phyloP scores from a whole-genome alignment of 1,140 invertebrate genomes.

The Bombus sylvicola region DNA sequence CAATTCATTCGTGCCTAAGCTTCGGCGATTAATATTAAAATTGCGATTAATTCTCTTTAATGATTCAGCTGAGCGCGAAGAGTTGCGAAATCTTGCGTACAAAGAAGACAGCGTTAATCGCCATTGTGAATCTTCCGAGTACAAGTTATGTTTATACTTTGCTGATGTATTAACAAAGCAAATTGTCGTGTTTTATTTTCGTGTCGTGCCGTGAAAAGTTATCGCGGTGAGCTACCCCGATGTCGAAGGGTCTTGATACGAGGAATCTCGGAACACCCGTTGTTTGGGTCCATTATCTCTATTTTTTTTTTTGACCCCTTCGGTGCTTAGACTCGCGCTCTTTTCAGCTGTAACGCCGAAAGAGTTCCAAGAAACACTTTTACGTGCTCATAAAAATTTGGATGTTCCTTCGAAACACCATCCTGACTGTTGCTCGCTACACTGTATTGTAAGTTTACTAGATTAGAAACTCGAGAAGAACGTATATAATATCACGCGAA shows the following conservation, averaged over 20 bases:
- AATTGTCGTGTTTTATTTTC: background rate
- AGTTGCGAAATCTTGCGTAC: background rate
- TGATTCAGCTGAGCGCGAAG: background rate
- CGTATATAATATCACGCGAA: too few species aligned
- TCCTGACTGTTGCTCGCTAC: background rate
- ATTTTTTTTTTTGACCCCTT: background rate
- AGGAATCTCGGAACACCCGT: background rate
- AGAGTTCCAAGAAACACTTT: constrained; percentile 9
- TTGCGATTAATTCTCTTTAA: background rate
- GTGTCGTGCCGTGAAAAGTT: background rate
- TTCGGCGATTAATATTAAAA: background rate
- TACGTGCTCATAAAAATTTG: background rate
- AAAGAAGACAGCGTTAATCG: constrained; percentile 4
- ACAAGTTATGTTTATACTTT: too few species aligned
- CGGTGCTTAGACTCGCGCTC: background rate
- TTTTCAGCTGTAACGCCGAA: background rate
- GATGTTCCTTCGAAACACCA: background rate
- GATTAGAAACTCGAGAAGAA: background rate
- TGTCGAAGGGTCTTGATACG: background rate
- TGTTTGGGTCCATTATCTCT: background rate
- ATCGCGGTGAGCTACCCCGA: background rate
- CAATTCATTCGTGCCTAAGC: background rate
- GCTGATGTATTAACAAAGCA: background rate
- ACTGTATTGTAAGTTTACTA: background rate
- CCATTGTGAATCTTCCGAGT: background rate